These are phyloP conservation scores for Menidia menidia DNA, from an alignment of 2,797 vertebrate species.

Conservation along the genomic window DNA sequence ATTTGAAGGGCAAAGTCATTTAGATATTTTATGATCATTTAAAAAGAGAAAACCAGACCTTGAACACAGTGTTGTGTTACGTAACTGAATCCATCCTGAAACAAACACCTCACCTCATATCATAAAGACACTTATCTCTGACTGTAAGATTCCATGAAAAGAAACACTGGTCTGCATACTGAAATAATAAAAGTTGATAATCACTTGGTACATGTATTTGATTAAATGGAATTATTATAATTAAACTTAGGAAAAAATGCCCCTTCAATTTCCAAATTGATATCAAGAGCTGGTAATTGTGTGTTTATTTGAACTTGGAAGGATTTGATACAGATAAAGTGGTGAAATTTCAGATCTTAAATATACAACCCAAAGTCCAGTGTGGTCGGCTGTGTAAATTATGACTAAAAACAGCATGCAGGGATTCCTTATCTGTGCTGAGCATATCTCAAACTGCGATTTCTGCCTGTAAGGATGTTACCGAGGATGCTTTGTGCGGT, in stretches of 20 bases:
- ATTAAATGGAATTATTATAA: no score
- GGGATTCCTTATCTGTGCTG: no score
- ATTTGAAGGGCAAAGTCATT: not conserved
- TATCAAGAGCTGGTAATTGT: no score
- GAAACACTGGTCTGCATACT: not conserved
- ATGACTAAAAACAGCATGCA: no score
- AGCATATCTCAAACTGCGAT: not conserved
- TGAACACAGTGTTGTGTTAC: not conserved
- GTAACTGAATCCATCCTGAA: not conserved
- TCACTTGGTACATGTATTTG: not conserved
- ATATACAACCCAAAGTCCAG: no score
- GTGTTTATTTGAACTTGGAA: no score
- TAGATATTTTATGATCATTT: not conserved
- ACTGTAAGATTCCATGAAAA: not conserved
- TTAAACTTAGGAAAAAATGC: no score
- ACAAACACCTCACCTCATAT: not conserved
- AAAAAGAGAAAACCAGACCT: not conserved
- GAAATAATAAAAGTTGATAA: not conserved
- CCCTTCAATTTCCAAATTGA: no score
- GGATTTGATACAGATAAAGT: no score
- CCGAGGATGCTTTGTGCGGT: not conserved
- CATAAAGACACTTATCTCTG: not conserved
- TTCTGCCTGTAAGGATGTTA: not conserved
- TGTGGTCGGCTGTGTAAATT: no score
- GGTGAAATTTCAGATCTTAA: no score